These are phyloP conservation scores for Teleogryllus occipitalis DNA, from an alignment of 1,140 invertebrate genomes.

Conservation along the genomic window DNA sequence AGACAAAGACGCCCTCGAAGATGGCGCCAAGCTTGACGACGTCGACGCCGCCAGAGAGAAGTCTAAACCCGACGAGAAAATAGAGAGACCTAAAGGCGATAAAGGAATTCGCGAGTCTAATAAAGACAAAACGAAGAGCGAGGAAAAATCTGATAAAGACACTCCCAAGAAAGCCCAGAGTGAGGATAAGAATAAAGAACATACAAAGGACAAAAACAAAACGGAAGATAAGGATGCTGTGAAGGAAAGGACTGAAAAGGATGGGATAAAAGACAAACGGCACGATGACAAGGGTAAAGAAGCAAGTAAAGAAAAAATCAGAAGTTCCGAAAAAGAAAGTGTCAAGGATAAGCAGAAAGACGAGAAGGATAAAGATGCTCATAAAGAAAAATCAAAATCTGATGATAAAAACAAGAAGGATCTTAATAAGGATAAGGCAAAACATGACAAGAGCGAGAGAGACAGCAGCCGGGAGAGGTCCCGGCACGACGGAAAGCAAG, in stretches of 20 bases:
- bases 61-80: neutral
- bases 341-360: conserved; percentile 10
- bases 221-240: neutral
- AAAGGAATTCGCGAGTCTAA: neutral
- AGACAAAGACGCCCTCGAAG: conserved; percentile 21
- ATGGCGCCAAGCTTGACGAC: neutral
- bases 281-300: neutral
- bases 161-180: neutral
- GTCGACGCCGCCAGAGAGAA: neutral
- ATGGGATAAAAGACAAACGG: neutral
- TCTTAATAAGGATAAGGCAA: conserved; percentile 12
- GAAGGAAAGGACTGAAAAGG: conserved; percentile 6
- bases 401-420: conserved; percentile 14
- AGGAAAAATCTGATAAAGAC: conserved; percentile 13
- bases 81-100: neutral
- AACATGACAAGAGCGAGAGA: neutral
- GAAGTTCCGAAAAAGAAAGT: conserved; percentile 8
- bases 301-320: neutral
- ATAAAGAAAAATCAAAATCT: conserved; percentile 14
- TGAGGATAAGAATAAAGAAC: neutral
- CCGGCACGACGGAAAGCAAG: neutral
- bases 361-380: conserved; percentile 14
- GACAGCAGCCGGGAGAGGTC: neutral
- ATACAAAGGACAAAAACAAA: conserved; percentile 18
- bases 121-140: neutral